Base-by-base conservation (phyloP, 37 sponge, comb jelly and placozoan species). In the Axinella damicornis region DNA sequence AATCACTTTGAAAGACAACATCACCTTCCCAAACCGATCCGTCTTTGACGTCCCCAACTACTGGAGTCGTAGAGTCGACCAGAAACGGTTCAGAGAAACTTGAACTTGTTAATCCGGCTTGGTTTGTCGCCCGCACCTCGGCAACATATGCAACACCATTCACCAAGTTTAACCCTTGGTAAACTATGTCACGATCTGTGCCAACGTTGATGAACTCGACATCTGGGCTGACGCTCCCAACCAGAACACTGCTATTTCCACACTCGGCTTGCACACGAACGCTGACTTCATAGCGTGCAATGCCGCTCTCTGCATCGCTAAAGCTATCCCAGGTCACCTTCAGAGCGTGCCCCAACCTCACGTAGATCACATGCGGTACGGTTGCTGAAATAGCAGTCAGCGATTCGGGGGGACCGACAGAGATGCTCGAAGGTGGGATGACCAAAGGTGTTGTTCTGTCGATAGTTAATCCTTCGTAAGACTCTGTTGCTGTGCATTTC, bases 11-110 rank as follows among this genome's bases (percentile, higher is more conserved):
- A 68, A 74, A 95, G 28, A 71, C 76, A 0, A 65, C 57, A 68
- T 95, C 96, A 57, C 53, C 62, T 35, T 89, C 74, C 96, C 96
- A 95, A n/a, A 32, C 31, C 0, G 59, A 4, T 52, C 96, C 96
- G 73, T 95, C 96, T 53, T 89, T 89, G 57, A 95, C 82, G 30
- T 31, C 66, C 32, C 96, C 96, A 40, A 74, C 39, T 2, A 82
- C 18, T 0, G 83, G 84, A 0, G 13, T 18, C 40, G 27, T 4
- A 2, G 21, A 0, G 61, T 89, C 85, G 0, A 89, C 54, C 64
- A 92, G 20, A 58, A 95, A 57, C 5, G 96, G 93, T 24, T 79
- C 36, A 34, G 86, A 82, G 74, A 78, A 65, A 0, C 27, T 84
- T 17, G 30, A 16, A 18, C 68, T 59, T 2, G 27, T 66, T 24